Evolutionary conservation across 2,113 vertebrate species (phyloP).

Genomic region (Trogon melanurus): DNA sequence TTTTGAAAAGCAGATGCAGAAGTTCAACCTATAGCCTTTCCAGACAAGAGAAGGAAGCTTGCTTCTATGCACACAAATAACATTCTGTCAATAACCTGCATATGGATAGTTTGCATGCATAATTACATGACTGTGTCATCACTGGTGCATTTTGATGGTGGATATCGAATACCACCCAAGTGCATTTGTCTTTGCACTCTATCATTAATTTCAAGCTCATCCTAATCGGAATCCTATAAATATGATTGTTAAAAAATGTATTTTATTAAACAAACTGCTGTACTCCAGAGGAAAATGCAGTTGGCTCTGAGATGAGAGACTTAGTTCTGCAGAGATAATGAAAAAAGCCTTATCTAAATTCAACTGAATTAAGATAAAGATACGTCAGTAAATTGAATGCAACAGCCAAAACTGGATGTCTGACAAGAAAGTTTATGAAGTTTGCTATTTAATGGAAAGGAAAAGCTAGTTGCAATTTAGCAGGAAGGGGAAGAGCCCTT

Average conservation of each 20-base stretch:
- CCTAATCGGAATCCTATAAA: background rate
- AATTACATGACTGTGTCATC: background rate
- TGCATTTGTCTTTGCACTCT: background rate
- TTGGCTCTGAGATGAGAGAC: background rate
- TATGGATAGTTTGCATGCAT: background rate
- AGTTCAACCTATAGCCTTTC: background rate
- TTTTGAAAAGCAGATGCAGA: conserved; percentile 41
- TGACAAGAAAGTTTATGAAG: background rate
- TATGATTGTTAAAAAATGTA: background rate
- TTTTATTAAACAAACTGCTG: background rate
- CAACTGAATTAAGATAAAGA: background rate
- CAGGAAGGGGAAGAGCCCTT: background rate
- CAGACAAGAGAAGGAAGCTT: conserved; percentile 1
- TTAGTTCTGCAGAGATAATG: background rate
- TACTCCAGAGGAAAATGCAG: background rate
- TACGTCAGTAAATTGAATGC: background rate
- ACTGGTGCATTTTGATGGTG: background rate
- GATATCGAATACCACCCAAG: background rate
- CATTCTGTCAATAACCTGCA: background rate
- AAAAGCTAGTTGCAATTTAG: background rate
- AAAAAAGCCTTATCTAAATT: background rate
- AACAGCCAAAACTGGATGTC: background rate
- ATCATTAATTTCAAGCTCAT: background rate
- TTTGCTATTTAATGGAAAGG: background rate
- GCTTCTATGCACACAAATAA: background rate